These are phyloP conservation scores for Morpho helenor DNA, from an alignment of 2,888 invertebrate genomes.

Conservation along the genomic window DNA sequence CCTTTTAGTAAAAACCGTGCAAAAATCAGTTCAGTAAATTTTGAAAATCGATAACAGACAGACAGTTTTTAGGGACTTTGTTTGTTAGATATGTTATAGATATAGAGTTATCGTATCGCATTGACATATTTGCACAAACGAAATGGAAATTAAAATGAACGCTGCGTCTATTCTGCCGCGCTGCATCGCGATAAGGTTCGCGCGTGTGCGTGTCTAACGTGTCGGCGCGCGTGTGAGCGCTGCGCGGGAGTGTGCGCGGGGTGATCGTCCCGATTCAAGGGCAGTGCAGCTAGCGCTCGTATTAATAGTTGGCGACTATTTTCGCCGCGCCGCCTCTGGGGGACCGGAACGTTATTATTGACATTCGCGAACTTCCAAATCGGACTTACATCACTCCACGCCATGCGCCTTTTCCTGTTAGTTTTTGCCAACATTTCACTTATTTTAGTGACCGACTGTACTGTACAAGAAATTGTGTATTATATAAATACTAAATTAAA, in stretches of 20 bases:
- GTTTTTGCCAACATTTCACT: slow-evolving; percentile 13
- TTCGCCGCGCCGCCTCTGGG: slow-evolving; percentile 66
- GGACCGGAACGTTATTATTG: slow-evolving; percentile 74
- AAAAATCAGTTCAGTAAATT: no score
- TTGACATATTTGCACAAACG: slow-evolving; percentile 44
- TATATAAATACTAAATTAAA: no score
- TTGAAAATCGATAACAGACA: no score
- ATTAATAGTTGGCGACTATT: slow-evolving; percentile 78
- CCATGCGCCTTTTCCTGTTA: slow-evolving; percentile 33
- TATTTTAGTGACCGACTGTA: no score
- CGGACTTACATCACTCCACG: slow-evolving; percentile 46
- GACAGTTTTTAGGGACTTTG: no score
- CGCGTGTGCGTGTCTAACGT: slow-evolving; percentile 36
- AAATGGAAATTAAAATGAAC: slow-evolving; percentile 71
- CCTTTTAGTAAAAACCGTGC: no score
- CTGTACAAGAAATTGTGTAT: no score
- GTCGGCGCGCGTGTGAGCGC: slow-evolving; percentile 37
- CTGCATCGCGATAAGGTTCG: slow-evolving; percentile 56
- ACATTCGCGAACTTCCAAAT: slow-evolving; percentile 72
- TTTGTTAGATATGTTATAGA: no score
- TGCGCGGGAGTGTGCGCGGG: slow-evolving; percentile 63
- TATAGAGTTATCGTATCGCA: not conserved
- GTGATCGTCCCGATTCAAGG: slow-evolving; percentile 77
- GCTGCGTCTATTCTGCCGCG: slow-evolving; percentile 59
- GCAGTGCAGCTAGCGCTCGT: slow-evolving; percentile 75